Evolutionary conservation across 2,888 invertebrate species (phyloP).

Genomic region (Rhopalosiphum nymphaeae): DNA sequence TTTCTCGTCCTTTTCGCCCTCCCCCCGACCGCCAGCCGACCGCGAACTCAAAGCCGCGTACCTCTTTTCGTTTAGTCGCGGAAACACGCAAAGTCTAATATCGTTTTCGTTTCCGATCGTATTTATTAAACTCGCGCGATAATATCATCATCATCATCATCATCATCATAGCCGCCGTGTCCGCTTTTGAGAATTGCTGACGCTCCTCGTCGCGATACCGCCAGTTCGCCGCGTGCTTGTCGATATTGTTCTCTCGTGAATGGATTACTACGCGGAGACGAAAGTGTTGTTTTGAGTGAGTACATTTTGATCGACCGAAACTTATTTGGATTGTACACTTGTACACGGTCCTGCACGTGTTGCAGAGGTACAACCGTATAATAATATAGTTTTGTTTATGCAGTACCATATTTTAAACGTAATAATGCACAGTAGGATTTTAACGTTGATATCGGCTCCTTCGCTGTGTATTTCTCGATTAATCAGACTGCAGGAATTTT

Average conservation of each 20-base stretch:
- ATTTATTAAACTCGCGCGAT: not conserved
- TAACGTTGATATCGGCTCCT: not conserved
- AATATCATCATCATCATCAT: no score
- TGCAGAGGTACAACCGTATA: not conserved
- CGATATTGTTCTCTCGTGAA: not conserved
- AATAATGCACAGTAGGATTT: not conserved
- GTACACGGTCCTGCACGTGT: not conserved
- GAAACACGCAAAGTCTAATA: not conserved
- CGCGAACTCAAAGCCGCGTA: not conserved
- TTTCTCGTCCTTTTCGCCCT: not conserved
- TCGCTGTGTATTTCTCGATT: not conserved
- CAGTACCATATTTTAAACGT: no score
- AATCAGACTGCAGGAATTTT: not conserved
- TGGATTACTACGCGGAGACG: slow-evolving; percentile 37
- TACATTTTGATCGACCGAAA: not conserved
- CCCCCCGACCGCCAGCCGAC: not conserved
- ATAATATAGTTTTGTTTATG: no score
- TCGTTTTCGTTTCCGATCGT: not conserved
- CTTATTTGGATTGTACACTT: not conserved
- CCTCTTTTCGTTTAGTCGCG: not conserved
- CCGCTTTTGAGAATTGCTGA: not conserved
- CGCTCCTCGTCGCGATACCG: not conserved
- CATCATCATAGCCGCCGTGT: not conserved
- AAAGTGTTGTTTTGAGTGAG: slow-evolving; percentile 46
- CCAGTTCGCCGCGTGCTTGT: not conserved